phyloP scores from a whole-genome alignment of 2,888 invertebrate genomes.

The Helleia helle region DNA sequence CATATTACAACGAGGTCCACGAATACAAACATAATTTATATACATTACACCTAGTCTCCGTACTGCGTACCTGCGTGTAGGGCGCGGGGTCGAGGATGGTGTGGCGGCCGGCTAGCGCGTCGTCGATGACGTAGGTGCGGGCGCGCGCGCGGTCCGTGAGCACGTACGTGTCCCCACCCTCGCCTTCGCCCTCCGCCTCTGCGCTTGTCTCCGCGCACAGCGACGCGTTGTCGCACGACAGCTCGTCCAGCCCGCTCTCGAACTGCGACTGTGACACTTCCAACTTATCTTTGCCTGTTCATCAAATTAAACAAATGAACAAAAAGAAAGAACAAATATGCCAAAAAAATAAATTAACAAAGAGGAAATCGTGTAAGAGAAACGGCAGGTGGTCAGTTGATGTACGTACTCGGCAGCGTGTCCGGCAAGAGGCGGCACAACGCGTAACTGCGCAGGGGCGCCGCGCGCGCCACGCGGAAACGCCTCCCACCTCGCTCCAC shows the following conservation, averaged over 20 bases:
- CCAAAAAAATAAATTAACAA: too few relatives aligned
- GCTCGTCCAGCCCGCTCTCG: slow-evolving; percentile 28
- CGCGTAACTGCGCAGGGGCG: slow-evolving; percentile 45
- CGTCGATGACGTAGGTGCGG: slow-evolving; percentile 46
- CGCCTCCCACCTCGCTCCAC: slow-evolving; percentile 23
- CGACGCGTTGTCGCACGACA: slow-evolving; percentile 32
- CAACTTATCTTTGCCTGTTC: slow-evolving; percentile 41
- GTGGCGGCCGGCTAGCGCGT: slow-evolving; percentile 39
- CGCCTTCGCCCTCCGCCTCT: slow-evolving; percentile 22
- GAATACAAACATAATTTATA: too few relatives aligned
- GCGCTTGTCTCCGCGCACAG: slow-evolving; percentile 35
- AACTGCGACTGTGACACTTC: slow-evolving; percentile 33
- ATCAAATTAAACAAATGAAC: neutral
- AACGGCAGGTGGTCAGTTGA: too few relatives aligned
- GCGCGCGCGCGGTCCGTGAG: slow-evolving; percentile 47
- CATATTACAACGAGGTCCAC: too few relatives aligned
- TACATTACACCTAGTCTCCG: too few relatives aligned
- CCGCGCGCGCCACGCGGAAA: slow-evolving; percentile 46
- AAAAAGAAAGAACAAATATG: too few relatives aligned
- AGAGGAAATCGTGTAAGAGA: too few relatives aligned
- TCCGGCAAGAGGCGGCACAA: slow-evolving; percentile 49
- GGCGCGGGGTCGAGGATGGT: slow-evolving; percentile 40
- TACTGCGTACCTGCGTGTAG: slow-evolving; percentile 7
- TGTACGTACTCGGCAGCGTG: neutral
- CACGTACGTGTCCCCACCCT: slow-evolving; percentile 50